These are phyloP conservation scores for Epinephelus cyanopodus DNA, from an alignment of 2,113 vertebrate genomes.

Conservation along the genomic window DNA sequence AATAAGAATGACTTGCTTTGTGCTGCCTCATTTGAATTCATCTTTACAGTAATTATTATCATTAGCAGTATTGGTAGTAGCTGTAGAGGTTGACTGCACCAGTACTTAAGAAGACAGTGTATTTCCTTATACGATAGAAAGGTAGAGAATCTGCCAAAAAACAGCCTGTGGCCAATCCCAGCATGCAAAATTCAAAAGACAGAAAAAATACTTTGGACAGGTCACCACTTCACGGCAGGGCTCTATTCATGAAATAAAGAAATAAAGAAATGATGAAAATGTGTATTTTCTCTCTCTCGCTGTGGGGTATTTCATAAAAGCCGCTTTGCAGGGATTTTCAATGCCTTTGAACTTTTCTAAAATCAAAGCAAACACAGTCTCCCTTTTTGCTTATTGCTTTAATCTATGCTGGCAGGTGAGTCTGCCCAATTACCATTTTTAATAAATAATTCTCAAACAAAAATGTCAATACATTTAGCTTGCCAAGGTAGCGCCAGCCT, in stretches of 20 bases:
- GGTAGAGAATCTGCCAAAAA: conserved; percentile 2
- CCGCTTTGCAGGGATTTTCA: conserved; percentile 26
- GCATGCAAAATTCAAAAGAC: conserved; percentile 5
- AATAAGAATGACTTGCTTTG: background rate
- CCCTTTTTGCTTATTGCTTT: conserved; percentile 19
- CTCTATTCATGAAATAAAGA: conserved; percentile 11
- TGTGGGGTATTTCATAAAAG: conserved; percentile 22
- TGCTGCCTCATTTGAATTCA: background rate
- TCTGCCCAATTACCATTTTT: conserved; percentile 22
- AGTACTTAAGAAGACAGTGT: background rate
- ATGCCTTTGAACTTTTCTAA: conserved; percentile 44
- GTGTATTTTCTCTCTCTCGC: background rate
- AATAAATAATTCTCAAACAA: background rate
- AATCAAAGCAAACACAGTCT: conserved; percentile 37
- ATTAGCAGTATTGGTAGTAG: background rate
- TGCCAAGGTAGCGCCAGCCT: background rate
- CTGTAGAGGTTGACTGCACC: background rate
- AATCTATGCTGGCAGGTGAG: conserved; percentile 38
- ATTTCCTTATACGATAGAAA: background rate
- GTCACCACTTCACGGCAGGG: background rate
- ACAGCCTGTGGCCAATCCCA: background rate
- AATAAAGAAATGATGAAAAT: background rate
- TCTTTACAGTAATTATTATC: background rate
- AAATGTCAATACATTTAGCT: conserved; percentile 2
- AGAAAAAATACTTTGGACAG: conserved; percentile 3